Evolutionary conservation across 2,888 invertebrate genomes (phyloP).

Genomic region (Hydriomena furcata): DNA sequence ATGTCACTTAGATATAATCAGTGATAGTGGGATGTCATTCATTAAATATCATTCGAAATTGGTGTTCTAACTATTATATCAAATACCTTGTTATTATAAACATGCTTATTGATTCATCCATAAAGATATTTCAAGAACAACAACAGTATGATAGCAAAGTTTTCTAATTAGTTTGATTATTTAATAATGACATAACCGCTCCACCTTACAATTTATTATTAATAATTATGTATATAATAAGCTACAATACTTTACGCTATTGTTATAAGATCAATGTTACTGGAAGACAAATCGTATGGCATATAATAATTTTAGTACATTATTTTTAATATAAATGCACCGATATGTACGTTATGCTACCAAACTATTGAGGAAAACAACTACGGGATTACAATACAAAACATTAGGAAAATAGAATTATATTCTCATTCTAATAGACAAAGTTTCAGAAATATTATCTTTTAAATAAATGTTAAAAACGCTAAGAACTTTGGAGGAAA

Average conservation of each 20-base stretch:
- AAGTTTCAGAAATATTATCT: constrained; percentile 66
- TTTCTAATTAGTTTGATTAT: constrained; percentile 7
- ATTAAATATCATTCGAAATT: constrained; percentile 39
- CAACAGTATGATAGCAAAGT: constrained; percentile 3
- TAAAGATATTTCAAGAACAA: constrained; percentile 7
- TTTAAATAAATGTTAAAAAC: constrained; percentile 37
- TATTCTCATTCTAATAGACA: constrained; percentile 67
- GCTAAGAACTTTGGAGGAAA: constrained; percentile 24
- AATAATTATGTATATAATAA: constrained; percentile 76
- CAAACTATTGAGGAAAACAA: constrained; percentile 70
- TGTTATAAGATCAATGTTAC: constrained; percentile 81
- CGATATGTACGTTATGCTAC: constrained; percentile 75
- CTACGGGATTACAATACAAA: constrained; percentile 65
- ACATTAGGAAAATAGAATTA: constrained; percentile 79
- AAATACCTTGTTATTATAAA: constrained; percentile 5
- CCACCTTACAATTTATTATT: constrained; percentile 53
- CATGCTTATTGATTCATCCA: not conserved
- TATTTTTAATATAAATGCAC: constrained; percentile 76
- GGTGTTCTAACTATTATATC: constrained; percentile 27
- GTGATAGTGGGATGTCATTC: constrained; percentile 60
- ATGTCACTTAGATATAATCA: constrained; percentile 75
- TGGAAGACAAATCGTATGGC: constrained; percentile 85
- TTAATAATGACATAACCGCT: constrained; percentile 55
- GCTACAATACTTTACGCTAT: constrained; percentile 81
- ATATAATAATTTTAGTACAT: constrained; percentile 76